Evolutionary conservation across 1,140 invertebrate species (phyloP).

Genomic region (Drosophila orena): DNA sequence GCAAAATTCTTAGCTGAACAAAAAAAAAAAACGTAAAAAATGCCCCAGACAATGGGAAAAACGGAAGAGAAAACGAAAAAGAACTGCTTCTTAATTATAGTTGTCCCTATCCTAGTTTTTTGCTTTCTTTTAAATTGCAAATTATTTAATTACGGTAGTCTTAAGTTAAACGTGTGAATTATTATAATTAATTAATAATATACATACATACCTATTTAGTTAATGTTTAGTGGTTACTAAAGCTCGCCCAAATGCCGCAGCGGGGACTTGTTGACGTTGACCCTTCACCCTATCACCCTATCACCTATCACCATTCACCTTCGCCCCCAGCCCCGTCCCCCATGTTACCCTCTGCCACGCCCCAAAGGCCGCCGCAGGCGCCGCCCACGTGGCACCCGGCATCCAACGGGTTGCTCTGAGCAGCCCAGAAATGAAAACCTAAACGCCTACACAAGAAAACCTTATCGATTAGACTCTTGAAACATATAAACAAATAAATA

Average conservation of each 20-base stretch:
- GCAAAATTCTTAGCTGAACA: slow-evolving; percentile 57
- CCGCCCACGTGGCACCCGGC: slow-evolving; percentile 35
- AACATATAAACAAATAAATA: slow-evolving; percentile 33
- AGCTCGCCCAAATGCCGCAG: slow-evolving; percentile 71
- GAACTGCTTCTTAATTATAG: slow-evolving; percentile 79
- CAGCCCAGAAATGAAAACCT: slow-evolving; percentile 32
- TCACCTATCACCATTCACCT: neutral
- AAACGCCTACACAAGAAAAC: slow-evolving; percentile 32
- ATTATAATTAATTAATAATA: slow-evolving; percentile 71
- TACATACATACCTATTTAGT: slow-evolving; percentile 65
- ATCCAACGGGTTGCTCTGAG: slow-evolving; percentile 61
- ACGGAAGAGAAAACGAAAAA: slow-evolving; percentile 47
- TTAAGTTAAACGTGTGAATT: slow-evolving; percentile 70
- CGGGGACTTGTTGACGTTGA: slow-evolving; percentile 33
- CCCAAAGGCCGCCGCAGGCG: slow-evolving; percentile 46
- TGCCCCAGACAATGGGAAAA: slow-evolving; percentile 56
- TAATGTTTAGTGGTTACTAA: slow-evolving; percentile 72
- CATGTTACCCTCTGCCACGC: slow-evolving; percentile 25
- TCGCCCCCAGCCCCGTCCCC: neutral
- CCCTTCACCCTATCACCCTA: neutral
- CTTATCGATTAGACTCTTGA: slow-evolving; percentile 52
- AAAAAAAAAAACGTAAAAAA: slow-evolving; percentile 46
- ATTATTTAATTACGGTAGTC: slow-evolving; percentile 75
- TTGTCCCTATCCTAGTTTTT: slow-evolving; percentile 59
- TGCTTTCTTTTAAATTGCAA: slow-evolving; percentile 73